A percentile compares a stretch with the other conserved stretches of the same genome.
These are phyloP conservation scores for Leptinotarsa rubiginosa DNA, from an alignment of 2,888 invertebrate species.

Conservation along the genomic window DNA sequence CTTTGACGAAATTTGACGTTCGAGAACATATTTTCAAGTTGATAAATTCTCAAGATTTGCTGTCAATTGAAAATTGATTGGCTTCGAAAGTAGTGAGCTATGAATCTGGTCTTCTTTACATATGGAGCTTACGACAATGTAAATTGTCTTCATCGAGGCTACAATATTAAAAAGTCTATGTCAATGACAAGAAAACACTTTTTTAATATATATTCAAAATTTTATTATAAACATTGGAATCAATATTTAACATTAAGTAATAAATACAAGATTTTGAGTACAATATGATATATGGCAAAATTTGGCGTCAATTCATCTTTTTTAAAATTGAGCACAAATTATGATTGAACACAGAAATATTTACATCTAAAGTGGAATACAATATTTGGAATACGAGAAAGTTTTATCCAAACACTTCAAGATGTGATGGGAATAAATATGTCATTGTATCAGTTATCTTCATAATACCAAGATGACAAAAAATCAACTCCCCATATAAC, in stretches of 20 bases:
- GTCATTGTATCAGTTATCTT: neutral
- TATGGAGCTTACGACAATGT: too few relatives aligned
- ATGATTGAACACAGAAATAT: conserved; percentile 47
- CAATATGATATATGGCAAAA: conserved; percentile 56
- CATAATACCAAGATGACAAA: neutral
- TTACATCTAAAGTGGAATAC: conserved; percentile 45
- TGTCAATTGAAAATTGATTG: too few relatives aligned
- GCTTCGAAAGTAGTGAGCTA: too few relatives aligned
- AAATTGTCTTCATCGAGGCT: too few relatives aligned
- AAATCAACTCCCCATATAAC: neutral
- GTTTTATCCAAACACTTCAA: conserved; percentile 21
- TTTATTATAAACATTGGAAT: conserved; percentile 56
- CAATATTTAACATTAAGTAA: conserved; percentile 50
- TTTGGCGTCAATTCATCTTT: conserved; percentile 56
- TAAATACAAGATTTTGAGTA: conserved; percentile 51
- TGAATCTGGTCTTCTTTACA: too few relatives aligned
- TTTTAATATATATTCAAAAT: conserved; percentile 17
- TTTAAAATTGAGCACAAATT: conserved; percentile 56
- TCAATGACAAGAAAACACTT: too few relatives aligned
- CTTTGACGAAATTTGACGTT: too few relatives aligned
- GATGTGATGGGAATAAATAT: conserved; percentile 16
- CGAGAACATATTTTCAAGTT: too few relatives aligned
- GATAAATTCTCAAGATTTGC: too few relatives aligned
- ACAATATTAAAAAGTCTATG: too few relatives aligned
- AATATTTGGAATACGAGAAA: conserved; percentile 42